Evolutionary conservation across 2,888 invertebrate species (phyloP).

Genomic region (Penaeus monodon): DNA sequence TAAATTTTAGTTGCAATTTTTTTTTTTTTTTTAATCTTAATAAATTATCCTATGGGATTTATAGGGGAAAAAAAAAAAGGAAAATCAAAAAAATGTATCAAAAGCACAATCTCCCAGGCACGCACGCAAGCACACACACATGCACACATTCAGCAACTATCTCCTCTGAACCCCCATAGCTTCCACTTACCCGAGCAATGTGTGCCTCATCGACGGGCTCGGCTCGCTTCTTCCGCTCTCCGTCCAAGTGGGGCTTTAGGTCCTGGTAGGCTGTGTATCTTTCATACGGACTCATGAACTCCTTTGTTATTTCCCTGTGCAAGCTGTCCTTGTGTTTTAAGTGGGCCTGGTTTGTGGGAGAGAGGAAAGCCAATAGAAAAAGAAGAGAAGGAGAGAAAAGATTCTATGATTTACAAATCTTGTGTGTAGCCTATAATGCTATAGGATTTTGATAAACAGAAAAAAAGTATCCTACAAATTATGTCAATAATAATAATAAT

Average conservation of each 20-base stretch:
- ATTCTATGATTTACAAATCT: too few species aligned
- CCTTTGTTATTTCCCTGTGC: background rate
- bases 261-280: slow-evolving; percentile 52
- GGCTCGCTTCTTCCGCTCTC: slow-evolving; percentile 28
- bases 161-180: too few species aligned
- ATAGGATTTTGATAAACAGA: too few species aligned
- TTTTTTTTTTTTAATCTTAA: too few species aligned
- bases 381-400: background rate
- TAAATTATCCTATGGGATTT: too few species aligned
- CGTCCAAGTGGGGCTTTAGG: slow-evolving; percentile 56
- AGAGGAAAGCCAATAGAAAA: background rate
- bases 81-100: background rate
- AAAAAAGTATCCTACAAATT: too few species aligned
- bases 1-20: too few species aligned
- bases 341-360: slow-evolving; percentile 1
- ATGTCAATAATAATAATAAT: too few species aligned
- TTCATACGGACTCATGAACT: slow-evolving; percentile 57
- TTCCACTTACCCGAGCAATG: slow-evolving; percentile 36
- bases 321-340: background rate
- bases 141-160: too few species aligned
- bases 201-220: slow-evolving; percentile 27
- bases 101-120: background rate
- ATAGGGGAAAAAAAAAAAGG: background rate
- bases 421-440: too few species aligned
- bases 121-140: too few species aligned